phyloP scores from a whole-genome alignment of 1,140 invertebrate species.

The Myzus persicae region DNA sequence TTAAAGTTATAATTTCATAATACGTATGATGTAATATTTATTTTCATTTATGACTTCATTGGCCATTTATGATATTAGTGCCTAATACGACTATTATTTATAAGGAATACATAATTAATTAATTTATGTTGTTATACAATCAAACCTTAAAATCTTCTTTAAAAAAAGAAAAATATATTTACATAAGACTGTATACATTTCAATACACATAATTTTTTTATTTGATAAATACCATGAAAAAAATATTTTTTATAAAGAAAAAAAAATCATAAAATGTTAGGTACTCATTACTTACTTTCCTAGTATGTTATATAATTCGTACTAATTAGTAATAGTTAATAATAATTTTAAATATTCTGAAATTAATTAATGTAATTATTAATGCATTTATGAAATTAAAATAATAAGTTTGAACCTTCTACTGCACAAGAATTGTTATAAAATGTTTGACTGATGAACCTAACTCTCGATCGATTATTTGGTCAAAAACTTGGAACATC shows the following conservation, averaged over 20 bases:
- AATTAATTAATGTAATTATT: too few species aligned
- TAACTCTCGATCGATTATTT: not conserved
- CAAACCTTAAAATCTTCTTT: not conserved
- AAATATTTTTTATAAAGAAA: not conserved
- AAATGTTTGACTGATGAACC: not conserved
- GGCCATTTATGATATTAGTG: not conserved
- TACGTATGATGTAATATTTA: constrained; percentile 5
- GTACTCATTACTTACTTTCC: too few species aligned
- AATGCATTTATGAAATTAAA: not conserved
- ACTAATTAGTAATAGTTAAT: too few species aligned
- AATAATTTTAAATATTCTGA: too few species aligned
- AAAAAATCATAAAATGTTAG: not conserved
- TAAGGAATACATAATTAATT: not conserved
- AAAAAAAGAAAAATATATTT: not conserved
- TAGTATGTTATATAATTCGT: too few species aligned
- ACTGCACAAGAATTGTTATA: not conserved
- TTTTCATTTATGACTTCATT: not conserved
- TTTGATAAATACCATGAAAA: too few species aligned
- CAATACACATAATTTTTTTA: not conserved
- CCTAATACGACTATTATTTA: not conserved
- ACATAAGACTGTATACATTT: not conserved
- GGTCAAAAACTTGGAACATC: not conserved
- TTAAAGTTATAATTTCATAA: not conserved
- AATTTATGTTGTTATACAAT: not conserved
- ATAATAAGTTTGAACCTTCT: not conserved